Evolutionary conservation across 1,140 invertebrate genomes (phyloP).

Genomic region (Drosophila asahinai): DNA sequence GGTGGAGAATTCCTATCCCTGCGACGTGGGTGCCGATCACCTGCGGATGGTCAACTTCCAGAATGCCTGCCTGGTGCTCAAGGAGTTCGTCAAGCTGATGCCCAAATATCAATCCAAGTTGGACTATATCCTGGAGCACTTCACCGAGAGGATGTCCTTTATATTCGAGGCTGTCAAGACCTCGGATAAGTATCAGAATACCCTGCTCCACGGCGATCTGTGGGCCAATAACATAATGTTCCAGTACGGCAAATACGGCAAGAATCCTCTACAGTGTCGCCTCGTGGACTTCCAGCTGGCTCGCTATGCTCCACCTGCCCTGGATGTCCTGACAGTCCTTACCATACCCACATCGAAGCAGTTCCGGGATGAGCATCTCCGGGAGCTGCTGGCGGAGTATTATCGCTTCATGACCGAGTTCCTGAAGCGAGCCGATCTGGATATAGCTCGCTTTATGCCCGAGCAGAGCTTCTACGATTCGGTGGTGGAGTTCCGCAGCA

Average conservation of each 20-base stretch:
- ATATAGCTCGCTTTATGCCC: constrained; percentile 81
- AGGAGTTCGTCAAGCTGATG: constrained; percentile 85
- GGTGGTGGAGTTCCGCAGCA: constrained; percentile 85
- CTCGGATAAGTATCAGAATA: constrained; percentile 86
- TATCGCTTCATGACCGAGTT: constrained; percentile 85
- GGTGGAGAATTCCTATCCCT: constrained; percentile 86
- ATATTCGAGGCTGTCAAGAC: constrained; percentile 85
- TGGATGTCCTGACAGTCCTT: constrained; percentile 86
- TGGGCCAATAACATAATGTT: constrained; percentile 89
- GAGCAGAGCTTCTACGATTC: constrained; percentile 84
- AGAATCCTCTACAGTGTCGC: constrained; percentile 84
- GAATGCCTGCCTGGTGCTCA: constrained; percentile 84
- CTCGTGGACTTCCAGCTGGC: constrained; percentile 89
- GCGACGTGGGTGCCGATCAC: constrained; percentile 63
- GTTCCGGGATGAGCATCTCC: constrained; percentile 85
- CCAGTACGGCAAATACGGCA: constrained; percentile 85
- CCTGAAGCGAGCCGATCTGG: constrained; percentile 78
- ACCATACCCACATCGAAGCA: constrained; percentile 86
- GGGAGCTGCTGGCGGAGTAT: constrained; percentile 85
- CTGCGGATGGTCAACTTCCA: constrained; percentile 84
- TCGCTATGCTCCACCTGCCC: constrained; percentile 86
- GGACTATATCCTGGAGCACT: constrained; percentile 67
- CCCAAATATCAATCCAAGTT: constrained; percentile 72
- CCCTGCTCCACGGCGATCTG: constrained; percentile 87
- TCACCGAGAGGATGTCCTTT: constrained; percentile 80